Evolutionary conservation across 2,113 vertebrate genomes (phyloP).

Genomic region (Engraulis encrasicolus): DNA sequence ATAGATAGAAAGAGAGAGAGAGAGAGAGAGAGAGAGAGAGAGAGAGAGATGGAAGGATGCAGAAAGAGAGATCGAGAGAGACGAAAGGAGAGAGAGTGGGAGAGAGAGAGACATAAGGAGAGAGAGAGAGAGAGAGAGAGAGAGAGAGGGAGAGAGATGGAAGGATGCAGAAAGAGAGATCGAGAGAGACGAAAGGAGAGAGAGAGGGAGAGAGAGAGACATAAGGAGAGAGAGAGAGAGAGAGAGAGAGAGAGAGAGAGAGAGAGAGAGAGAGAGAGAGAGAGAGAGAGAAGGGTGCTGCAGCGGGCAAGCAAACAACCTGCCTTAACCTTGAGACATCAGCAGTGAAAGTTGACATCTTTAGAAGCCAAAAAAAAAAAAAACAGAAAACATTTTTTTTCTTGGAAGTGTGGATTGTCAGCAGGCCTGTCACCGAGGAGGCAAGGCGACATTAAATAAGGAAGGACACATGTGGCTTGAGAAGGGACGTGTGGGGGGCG

Average conservation of each 20-base stretch:
- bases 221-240: too few relatives aligned
- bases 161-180: too few relatives aligned
- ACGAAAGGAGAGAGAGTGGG: background rate
- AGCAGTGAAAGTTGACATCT: constrained; percentile 66
- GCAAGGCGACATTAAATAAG: constrained; percentile 83
- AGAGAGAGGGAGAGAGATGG: background rate
- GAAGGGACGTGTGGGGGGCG: constrained; percentile 61
- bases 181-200: background rate
- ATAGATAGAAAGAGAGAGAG: background rate
- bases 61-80: background rate
- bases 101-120: background rate
- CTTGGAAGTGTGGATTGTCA: constrained; percentile 68
- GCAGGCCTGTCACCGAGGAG: constrained; percentile 67
- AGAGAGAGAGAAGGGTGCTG: constrained; percentile 5
- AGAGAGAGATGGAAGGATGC: background rate
- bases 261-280: background rate
- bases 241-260: background rate
- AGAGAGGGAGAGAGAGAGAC: background rate
- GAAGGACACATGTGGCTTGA: constrained; percentile 88
- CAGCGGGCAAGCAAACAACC: constrained; percentile 49
- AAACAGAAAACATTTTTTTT: constrained; percentile 56
- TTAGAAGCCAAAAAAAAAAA: constrained; percentile 68
- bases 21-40: background rate
- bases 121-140: background rate
- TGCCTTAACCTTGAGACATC: constrained; percentile 76